Percentiles rank a stretch among this genome's conserved stretches.
Evolutionary conservation across 2,888 invertebrate genomes (phyloP).

Genomic region (Lithophane ornitopus): DNA sequence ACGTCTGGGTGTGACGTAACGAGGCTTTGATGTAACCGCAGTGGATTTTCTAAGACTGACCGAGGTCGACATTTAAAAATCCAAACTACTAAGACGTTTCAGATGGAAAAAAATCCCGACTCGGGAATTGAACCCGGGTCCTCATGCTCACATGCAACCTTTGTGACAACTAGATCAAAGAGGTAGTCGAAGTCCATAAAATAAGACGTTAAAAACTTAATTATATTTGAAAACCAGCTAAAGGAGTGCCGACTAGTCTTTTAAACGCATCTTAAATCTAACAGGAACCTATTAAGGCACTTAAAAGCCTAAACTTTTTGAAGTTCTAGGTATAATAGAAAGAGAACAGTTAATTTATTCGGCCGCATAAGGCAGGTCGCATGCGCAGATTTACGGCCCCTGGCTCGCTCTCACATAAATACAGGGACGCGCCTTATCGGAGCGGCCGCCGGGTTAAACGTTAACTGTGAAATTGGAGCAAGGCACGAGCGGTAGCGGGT

Average conservation of each 20-base stretch:
- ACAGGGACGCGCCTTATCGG: conserved; percentile 65
- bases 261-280: not conserved
- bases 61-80: not conserved
- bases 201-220: too few species aligned
- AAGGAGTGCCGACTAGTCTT: not conserved
- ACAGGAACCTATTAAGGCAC: not conserved
- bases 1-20: conserved; percentile 58
- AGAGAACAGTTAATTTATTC: conserved; percentile 64
- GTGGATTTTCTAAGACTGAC: not conserved
- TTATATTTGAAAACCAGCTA: not conserved
- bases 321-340: conserved; percentile 22
- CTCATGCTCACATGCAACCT: too few species aligned
- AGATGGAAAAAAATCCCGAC: too few species aligned
- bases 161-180: too few species aligned
- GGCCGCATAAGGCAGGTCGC: conserved; percentile 59
- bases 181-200: too few species aligned
- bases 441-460: conserved; percentile 60
- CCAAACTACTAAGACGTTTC: too few species aligned
- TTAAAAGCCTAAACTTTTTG: conserved; percentile 32
- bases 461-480: conserved; percentile 44
- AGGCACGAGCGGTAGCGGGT: not conserved
- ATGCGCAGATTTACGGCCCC: conserved; percentile 56
- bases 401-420: conserved; percentile 54
- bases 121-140: too few species aligned
- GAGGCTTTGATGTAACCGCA: conserved; percentile 52